Base-by-base conservation (phyloP, 2,797 vertebrate genomes). In the Cirrhinus molitorella region DNA sequence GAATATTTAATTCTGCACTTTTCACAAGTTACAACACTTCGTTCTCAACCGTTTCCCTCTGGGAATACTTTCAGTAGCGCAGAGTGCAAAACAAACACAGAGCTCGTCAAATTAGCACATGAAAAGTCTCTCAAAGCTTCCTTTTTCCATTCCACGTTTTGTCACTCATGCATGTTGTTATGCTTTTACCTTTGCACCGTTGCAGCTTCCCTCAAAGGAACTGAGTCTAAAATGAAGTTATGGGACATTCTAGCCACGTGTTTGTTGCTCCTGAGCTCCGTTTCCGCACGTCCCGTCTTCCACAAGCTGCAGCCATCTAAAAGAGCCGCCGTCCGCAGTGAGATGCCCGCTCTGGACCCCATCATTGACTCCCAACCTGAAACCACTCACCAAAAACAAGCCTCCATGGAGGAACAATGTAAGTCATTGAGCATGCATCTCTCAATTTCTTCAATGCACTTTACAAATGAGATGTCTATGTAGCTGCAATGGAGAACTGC, bases 181-280 rank as follows among this genome's bases (percentile, higher is more conserved):
- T 57, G 51, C 81, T 17, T 86, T 84, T 21, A 34, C 63, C 23
- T 76, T 85, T 70, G 28, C 17, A 85, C 81, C 76, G 28, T 89
- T 89, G 66, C 92, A 98, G 97, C 95, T 96, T 96, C 97, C 95
- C 90, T 95, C 93, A 96, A 95, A 95, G 97, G 96, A 97, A 97
- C 96, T 95, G 94, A 96, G 95, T 99, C 96, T 98, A 99, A 99
- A 94, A 99, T 99, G 98, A 99, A 99, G 97, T 97, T 99, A 99
- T 99, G 98, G 97, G 97, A 98, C 96, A 95, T 98, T 94, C 93
- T 97, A 96, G 96, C 97, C 97, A 96, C 95, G 96, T 99, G 96
- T 95, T 96, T 99, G 96, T 97, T 98, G 96, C 97, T 99, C 95
- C 96, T 99, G 95, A 97, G 96, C 95, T 95, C 96, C 84, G 96